A percentile compares a stretch with the other conserved stretches of the same genome.
These are phyloP conservation scores for Drosophila dunni DNA, from an alignment of 1,140 invertebrate species.

Conservation along the genomic window DNA sequence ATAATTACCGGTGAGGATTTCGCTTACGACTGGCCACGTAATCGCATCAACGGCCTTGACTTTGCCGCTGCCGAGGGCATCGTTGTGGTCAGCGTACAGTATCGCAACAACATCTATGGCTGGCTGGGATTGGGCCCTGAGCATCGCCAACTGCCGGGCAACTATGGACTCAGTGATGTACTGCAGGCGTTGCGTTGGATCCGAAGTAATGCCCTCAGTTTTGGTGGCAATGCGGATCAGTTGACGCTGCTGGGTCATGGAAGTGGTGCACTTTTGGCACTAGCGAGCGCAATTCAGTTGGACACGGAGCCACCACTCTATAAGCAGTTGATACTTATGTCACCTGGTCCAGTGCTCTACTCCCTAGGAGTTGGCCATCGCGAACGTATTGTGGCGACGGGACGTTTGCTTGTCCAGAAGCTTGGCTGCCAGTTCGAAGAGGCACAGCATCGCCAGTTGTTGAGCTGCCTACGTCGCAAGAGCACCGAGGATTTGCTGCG, in stretches of 20 bases:
- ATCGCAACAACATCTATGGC: conserved; percentile 88
- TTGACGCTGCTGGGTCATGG: conserved; percentile 90
- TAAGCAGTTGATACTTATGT: conserved; percentile 87
- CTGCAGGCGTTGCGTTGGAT: conserved; percentile 90
- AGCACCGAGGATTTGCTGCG: conserved; percentile 86
- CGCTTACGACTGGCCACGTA: conserved; percentile 81
- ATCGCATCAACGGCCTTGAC: conserved; percentile 87
- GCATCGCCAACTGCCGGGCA: conserved; percentile 87
- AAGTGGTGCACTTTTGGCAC: conserved; percentile 61
- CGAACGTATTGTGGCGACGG: conserved; percentile 82
- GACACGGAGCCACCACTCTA: background rate
- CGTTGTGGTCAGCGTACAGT: conserved; percentile 88
- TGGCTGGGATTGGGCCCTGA: conserved; percentile 88
- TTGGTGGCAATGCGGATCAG: conserved; percentile 89
- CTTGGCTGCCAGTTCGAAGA: conserved; percentile 85
- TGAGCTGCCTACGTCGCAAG: conserved; percentile 88
- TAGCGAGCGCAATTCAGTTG: conserved; percentile 44
- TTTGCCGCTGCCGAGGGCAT: conserved; percentile 88
- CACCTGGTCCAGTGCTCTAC: conserved; percentile 87
- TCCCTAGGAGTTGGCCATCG: conserved; percentile 74
- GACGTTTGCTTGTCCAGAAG: conserved; percentile 86
- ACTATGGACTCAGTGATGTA: conserved; percentile 90
- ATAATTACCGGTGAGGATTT: conserved; percentile 87
- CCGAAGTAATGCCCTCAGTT: conserved; percentile 88
- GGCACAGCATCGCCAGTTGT: conserved; percentile 63